Evolutionary conservation across 2,888 invertebrate genomes (phyloP), one percentile per base, ranked within the genome.

Genomic region (Ornithoptera priamus): DNA sequence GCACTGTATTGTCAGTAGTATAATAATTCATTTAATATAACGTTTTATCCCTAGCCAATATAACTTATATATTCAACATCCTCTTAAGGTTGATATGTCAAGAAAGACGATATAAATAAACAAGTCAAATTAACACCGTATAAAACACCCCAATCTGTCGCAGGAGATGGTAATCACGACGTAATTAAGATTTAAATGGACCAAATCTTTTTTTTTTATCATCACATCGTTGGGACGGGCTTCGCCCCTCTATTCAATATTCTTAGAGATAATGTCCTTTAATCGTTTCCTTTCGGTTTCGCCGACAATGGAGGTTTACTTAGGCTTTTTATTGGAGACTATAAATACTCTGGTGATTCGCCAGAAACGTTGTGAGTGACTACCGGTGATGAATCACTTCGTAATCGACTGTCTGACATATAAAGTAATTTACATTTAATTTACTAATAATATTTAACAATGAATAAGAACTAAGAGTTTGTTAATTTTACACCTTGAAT

Each of bases 61-160:
- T 39, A 10, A 39, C 39, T 39, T 39, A 39, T 1, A 39, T 39
- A 7, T 39, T 8, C 10, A 39, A 39, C 10, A 39, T 39, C 39
- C 10, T 39, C 6, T 39, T 10, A 39, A 10, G 39, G 1, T 10
- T 39, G 10, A 39, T 39, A 8, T 39, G 1, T 39, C 39, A 50
- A 50, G 18, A 50, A 18, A 50, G 50, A 3, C 15, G 12, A 17
- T 50, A 20, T 20, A 6, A 58, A 58, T 2, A 50, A 63, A 30
- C 62, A 57, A 63, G 59, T 59, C 63, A 57, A 68, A 64, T 63
- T 68, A 68, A 59, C 68, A 69, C 58, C 53, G 58, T 61, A 65
- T 69, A 65, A 69, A 69, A 69, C 69, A 69, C 65, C 65, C n/a
- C 56, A 61, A 69, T 65, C 65, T 42, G 65, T 69, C 69, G 65